Evolutionary conservation across 2,113 vertebrate species (phyloP).

Genomic region (Sander lucioperca): DNA sequence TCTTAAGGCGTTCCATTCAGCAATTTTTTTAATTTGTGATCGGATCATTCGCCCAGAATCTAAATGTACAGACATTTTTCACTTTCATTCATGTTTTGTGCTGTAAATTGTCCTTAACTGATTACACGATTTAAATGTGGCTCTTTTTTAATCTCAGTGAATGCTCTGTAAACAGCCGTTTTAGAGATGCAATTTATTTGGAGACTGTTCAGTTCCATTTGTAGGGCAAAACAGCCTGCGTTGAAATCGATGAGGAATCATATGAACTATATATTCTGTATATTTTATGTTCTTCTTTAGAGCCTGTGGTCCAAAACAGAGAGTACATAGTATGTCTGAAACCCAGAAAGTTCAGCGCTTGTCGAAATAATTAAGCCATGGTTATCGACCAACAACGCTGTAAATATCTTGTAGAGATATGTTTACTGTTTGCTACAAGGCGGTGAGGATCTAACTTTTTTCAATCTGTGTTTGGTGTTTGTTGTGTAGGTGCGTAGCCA

Average conservation of each 20-base stretch:
- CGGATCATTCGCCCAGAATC: not conserved
- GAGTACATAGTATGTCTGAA: not conserved
- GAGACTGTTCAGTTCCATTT: too few species aligned
- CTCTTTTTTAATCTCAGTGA: not conserved
- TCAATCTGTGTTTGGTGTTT: not conserved
- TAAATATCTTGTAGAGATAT: not conserved
- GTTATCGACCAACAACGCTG: not conserved
- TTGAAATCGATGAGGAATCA: too few species aligned
- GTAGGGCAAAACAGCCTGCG: too few species aligned
- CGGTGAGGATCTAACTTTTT: not conserved
- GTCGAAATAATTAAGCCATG: too few species aligned
- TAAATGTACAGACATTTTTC: not conserved
- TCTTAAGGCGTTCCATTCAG: not conserved
- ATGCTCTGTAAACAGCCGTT: not conserved
- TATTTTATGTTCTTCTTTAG: not conserved
- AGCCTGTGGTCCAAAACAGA: not conserved
- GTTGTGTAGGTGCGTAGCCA: slow-evolving; percentile 83
- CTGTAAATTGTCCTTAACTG: not conserved
- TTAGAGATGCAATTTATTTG: too few species aligned
- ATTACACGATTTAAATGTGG: not conserved
- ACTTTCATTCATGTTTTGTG: not conserved
- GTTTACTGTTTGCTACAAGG: not conserved
- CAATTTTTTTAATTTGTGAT: not conserved
- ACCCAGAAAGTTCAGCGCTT: not conserved
- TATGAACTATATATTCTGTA: not conserved